These are phyloP conservation scores for Scyliorhinus canicula DNA, from an alignment of 2,797 vertebrate species.

Conservation along the genomic window DNA sequence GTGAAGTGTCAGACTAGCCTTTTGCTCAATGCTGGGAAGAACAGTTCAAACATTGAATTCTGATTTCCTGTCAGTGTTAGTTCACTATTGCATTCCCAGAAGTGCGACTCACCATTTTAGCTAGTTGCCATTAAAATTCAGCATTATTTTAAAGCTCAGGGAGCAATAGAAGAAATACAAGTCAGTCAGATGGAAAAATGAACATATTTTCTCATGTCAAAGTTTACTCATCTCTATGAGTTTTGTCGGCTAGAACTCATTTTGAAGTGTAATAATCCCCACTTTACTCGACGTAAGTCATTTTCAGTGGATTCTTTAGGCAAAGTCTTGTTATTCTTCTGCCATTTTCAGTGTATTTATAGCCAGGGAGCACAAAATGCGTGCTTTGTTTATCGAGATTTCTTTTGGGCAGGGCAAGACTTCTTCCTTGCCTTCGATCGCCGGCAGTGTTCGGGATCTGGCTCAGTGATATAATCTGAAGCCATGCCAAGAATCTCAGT, in stretches of 20 bases:
- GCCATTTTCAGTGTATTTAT: neutral
- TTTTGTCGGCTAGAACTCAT: neutral
- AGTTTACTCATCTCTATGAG: neutral
- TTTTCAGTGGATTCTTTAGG: neutral
- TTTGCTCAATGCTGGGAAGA: neutral
- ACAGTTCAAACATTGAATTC: neutral
- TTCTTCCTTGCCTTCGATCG: neutral
- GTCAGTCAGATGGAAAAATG: neutral
- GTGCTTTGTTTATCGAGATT: neutral
- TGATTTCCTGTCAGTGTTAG: neutral
- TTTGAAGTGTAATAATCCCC: neutral
- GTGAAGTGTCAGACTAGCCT: neutral
- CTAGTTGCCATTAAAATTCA: neutral
- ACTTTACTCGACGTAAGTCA: neutral
- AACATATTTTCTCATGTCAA: neutral
- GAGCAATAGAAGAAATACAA: neutral
- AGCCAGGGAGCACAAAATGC: neutral
- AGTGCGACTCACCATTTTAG: neutral
- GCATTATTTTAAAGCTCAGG: neutral
- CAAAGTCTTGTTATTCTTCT: neutral
- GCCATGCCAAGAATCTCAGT: neutral
- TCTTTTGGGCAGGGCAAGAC: slow-evolving; percentile 1
- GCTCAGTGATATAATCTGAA: neutral
- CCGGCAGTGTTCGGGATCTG: neutral
- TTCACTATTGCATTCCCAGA: neutral